phyloP scores from a whole-genome alignment of 2,888 invertebrate species.

The Caprella mutica region DNA sequence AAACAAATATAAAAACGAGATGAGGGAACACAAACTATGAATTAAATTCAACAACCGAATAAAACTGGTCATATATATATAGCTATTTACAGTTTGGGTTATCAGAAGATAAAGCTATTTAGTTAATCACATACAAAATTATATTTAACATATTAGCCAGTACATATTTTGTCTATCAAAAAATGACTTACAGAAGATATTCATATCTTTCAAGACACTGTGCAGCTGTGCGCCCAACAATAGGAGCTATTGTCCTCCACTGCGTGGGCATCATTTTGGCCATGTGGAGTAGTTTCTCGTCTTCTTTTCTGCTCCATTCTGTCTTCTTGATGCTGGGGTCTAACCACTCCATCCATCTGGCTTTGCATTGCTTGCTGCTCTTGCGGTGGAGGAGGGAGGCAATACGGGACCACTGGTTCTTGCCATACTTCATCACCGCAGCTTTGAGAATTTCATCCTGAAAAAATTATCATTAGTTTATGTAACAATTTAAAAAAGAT shows the following conservation, averaged over 20 bases:
- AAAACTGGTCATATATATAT: no score
- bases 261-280: constrained; percentile 99
- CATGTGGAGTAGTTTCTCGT: constrained; percentile 91
- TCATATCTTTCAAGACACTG: constrained; percentile 98
- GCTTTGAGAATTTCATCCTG: constrained; percentile 99
- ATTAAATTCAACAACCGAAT: no score
- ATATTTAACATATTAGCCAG: no score
- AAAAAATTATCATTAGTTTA: constrained; percentile 1
- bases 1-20: neutral
- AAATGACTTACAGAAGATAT: constrained; percentile 76
- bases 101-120: no score
- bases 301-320: constrained; percentile 98
- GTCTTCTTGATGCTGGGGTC: constrained; percentile 99
- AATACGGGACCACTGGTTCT: constrained; percentile 99
- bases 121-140: no score
- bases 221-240: constrained; percentile 95
- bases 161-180: no score
- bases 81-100: no score
- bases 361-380: constrained; percentile 98
- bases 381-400: constrained; percentile 95
- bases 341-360: constrained; percentile 98
- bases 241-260: constrained; percentile 98
- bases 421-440: constrained; percentile 99
- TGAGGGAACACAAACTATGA: no score
- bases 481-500: constrained; percentile 3